Evolutionary conservation across 2,113 vertebrate genomes (phyloP), one percentile per base, ranked within the genome.

Genomic region (Toxotes chatareus): DNA sequence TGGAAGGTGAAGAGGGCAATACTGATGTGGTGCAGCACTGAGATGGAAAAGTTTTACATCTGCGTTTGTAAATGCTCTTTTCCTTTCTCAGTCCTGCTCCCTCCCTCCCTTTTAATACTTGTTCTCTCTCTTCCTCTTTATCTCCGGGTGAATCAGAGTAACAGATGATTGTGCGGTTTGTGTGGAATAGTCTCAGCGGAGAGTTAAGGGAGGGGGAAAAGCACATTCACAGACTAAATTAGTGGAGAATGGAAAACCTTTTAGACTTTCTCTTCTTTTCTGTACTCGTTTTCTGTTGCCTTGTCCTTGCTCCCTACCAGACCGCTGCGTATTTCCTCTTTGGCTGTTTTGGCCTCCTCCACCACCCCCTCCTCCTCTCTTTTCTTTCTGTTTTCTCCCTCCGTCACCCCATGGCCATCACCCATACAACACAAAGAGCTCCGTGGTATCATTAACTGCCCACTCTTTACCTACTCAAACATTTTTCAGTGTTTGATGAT

Each of bases 131-230:
- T 80, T 82, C 76, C 80, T 81, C 86, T 91, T 80, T 89, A 89
- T 92, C 87, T 87, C 23, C 1, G 73, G 86, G 73, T 90, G 88
- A 91, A 91, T 92, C 88, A 81, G 76, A 87, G 89, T 81, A 90
- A 83, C 89, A 90, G 87, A 89, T 83, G 86, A 92, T 91, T 89
- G 91, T 87, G 85, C 3, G 64, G 84, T 88, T 91, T 92, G 84
- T 91, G 85, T 89, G 76, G 82, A 77, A 73, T 74, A 64, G 85
- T 91, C 91, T 91, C 86, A 40, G 46, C 82, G 82, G 89, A 86
- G 69, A 88, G 75, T 90, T 83, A 31, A 79, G 76, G 68, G 44
- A 74, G 51, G 40, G 36, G 44, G 12, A 47, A 21, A 36, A 46
- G 38, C 66, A 80, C 86, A 90, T 90, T 89, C 83, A 91, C 59